Evolutionary conservation across 1,140 invertebrate species (phyloP).

Genomic region (Apis laboriosa): DNA sequence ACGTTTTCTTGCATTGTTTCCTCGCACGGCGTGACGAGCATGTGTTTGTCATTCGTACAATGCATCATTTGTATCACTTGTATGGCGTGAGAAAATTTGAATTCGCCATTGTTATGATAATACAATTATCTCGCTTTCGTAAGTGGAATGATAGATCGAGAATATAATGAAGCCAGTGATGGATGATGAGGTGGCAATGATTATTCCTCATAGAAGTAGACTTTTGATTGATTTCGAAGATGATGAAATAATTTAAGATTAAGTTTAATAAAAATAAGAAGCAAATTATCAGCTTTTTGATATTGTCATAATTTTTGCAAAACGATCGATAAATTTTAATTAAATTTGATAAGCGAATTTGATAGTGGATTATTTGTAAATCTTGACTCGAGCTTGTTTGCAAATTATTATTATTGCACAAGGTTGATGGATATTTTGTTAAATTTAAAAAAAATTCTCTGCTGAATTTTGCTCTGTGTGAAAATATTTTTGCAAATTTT

Average conservation of each 20-base stretch:
- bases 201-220: neutral
- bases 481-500: too few species aligned
- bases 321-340: too few species aligned
- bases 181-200: neutral
- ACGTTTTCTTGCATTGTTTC: constrained; percentile 22
- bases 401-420: too few species aligned
- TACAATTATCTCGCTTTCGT: constrained; percentile 23
- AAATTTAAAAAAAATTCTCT: too few species aligned
- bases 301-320: too few species aligned
- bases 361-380: too few species aligned
- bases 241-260: neutral
- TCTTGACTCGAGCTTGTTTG: too few species aligned
- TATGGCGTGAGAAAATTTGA: constrained; percentile 24
- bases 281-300: too few species aligned
- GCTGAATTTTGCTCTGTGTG: too few species aligned
- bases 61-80: neutral
- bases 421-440: too few species aligned
- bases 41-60: constrained; percentile 29
- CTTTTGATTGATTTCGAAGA: neutral
- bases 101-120: constrained; percentile 27
- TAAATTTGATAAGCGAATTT: too few species aligned
- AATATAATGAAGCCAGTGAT: neutral
- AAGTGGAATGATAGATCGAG: constrained; percentile 29
- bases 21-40: neutral
- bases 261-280: neutral